Evolutionary conservation across 2,888 invertebrate genomes (phyloP).

Genomic region (Ichneumoninae sp.): DNA sequence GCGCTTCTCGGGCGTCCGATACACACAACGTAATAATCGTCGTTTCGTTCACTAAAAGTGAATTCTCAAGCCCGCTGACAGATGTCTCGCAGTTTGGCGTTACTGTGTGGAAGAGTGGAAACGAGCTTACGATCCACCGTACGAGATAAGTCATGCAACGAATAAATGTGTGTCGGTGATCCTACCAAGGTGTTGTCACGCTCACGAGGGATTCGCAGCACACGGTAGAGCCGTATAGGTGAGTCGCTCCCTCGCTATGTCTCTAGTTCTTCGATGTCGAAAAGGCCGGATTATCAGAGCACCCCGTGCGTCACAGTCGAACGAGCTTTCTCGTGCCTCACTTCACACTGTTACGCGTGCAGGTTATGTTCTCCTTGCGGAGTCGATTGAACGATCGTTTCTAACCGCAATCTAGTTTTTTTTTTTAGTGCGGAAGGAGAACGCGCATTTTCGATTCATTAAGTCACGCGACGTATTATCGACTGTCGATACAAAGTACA

Average conservation of each 20-base stretch:
- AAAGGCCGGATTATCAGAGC: slow-evolving; percentile 7
- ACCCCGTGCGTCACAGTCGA: not conserved
- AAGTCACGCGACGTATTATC: not conserved
- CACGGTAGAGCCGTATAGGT: not conserved
- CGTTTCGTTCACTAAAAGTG: not conserved
- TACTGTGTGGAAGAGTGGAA: not conserved
- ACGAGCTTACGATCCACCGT: not conserved
- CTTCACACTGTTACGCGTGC: not conserved
- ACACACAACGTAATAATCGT: not conserved
- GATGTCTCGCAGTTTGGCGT: not conserved
- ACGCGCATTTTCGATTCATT: not conserved
- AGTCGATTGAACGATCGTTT: not conserved
- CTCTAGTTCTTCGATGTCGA: not conserved
- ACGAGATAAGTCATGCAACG: not conserved
- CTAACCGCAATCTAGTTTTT: not conserved
- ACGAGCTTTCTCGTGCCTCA: not conserved
- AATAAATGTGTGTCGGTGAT: slow-evolving; percentile 12
- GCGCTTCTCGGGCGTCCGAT: slow-evolving; percentile 8
- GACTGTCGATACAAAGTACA: not conserved
- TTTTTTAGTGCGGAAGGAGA: not conserved
- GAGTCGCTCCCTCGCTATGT: not conserved
- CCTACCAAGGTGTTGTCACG: not conserved
- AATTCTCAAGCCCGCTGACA: not conserved
- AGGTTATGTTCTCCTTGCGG: not conserved
- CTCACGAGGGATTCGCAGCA: not conserved